phyloP scores from a whole-genome alignment of 2,113 vertebrate species.

The Falco punctatus region DNA sequence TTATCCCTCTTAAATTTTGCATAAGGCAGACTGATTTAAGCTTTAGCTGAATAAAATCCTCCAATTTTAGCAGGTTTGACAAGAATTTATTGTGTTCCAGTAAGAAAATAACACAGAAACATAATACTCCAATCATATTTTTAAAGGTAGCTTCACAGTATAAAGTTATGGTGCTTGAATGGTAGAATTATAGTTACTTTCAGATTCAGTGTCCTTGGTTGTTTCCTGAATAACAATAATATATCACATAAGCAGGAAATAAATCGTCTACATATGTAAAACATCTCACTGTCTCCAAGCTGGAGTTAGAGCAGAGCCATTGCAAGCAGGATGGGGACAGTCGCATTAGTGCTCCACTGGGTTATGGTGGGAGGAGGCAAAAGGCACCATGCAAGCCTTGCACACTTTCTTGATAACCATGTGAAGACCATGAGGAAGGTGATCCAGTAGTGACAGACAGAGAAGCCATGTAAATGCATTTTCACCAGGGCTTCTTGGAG shows the following conservation, averaged over 20 bases:
- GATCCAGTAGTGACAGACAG: background rate
- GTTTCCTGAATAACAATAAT: slow-evolving; percentile 38
- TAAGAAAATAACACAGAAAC: slow-evolving; percentile 51
- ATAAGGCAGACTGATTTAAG: slow-evolving; percentile 64
- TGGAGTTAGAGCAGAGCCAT: background rate
- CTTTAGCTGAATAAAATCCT: slow-evolving; percentile 64
- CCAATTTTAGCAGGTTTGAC: slow-evolving; percentile 60
- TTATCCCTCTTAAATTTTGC: slow-evolving; percentile 66
- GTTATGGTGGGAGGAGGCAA: background rate
- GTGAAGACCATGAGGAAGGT: background rate
- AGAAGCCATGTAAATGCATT: background rate
- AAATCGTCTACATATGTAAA: background rate
- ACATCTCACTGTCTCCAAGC: background rate
- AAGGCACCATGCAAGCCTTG: rapidly evolving
- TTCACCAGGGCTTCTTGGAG: background rate
- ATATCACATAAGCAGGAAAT: background rate
- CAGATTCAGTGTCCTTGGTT: slow-evolving; percentile 48
- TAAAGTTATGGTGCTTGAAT: slow-evolving; percentile 30
- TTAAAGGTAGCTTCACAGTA: slow-evolving; percentile 31
- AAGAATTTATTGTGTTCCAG: slow-evolving; percentile 62
- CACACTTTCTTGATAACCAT: rapidly evolving
- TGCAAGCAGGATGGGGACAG: background rate
- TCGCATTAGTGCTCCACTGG: background rate
- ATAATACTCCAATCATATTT: slow-evolving; percentile 48
- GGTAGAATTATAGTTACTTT: slow-evolving; percentile 54